These are phyloP conservation scores for Stylophora pistillata DNA, from an alignment of 64 coral and sea anemone genomes.

Conservation along the genomic window DNA sequence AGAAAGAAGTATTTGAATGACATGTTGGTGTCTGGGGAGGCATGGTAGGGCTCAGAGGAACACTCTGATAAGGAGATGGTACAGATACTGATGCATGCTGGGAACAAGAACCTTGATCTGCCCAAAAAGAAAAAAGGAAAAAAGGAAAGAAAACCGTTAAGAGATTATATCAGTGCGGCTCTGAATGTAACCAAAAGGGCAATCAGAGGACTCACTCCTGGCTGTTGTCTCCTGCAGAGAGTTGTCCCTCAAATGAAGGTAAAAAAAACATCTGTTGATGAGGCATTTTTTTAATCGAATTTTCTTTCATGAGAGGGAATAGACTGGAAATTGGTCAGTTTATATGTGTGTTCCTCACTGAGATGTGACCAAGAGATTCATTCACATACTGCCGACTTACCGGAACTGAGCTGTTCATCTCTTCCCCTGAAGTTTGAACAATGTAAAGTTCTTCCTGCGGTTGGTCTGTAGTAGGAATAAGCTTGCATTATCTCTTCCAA, in stretches of 20 bases:
- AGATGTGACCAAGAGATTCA: no score
- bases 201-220: no score
- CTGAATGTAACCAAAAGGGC: no score
- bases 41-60: constrained; percentile 40
- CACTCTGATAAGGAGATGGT: constrained; percentile 16
- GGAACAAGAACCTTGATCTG: constrained; percentile 47
- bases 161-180: neutral
- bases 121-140: neutral
- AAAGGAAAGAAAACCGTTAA: neutral
- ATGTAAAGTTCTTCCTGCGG: constrained; percentile 36
- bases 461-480: constrained; percentile 88
- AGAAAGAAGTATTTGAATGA: constrained; percentile 55
- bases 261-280: no score
- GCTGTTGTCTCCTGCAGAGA: no score
- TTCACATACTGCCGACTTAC: neutral
- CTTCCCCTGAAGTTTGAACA: constrained; percentile 50
- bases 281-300: no score
- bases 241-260: no score
- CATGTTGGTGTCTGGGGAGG: constrained; percentile 38
- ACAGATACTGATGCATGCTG: constrained; percentile 30
- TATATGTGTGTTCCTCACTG: no score
- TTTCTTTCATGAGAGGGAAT: no score
- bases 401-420: constrained; percentile 47
- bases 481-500: constrained; percentile 98
- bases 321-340: no score